Evolutionary conservation across 1,140 invertebrate species (phyloP), one percentile per base, ranked within the genome.

Genomic region (Drosophila subpulchrella): DNA sequence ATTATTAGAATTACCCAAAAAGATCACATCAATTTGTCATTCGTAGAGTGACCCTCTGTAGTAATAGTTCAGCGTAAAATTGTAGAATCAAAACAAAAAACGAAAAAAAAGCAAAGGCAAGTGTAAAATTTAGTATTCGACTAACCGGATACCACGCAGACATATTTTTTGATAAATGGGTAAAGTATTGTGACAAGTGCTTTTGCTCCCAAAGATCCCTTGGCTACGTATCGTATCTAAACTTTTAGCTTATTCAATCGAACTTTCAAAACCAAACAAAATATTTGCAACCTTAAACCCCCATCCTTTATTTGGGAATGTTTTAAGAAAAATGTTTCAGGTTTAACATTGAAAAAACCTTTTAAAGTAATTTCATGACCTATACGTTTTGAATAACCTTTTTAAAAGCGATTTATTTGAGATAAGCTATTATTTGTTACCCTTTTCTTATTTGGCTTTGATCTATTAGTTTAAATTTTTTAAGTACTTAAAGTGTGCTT

Each of bases 21-120:
- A 68, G 38, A 44, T 42, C 20, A 39, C 44, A 63, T 57, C 58
- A 58, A 61, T 63, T 46, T n/a, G 17, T 41, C 17, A 32, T 53
- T 46, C 15, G 20, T 10, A 41, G 39, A 12, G 20, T 68, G 60
- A 66, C 60, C 65, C 32, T 15, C 46, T 12, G 10, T 12, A 32
- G 15, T 10, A 30, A 38, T 66, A 68, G 60, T 66, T 68, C 32
- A 32, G 10, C 44, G 24, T 17, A 72, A 44, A 72, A 30, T 41
- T 56, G 59, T 50, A 62, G 63, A 85, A 86, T 82, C 82, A 85
- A 85, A 85, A 85, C 81, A 85, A 75, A 86, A 81, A 36, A 47
- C 63, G 36, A 75, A 62, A 83, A 47, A 34, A 51, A 41, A 12
- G 53, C 39, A 38, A 17, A 41, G 44, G 41, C 12, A 20, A 55